These are phyloP conservation scores for Thamnaconus septentrionalis DNA, from an alignment of 2,113 vertebrate species.

Conservation along the genomic window DNA sequence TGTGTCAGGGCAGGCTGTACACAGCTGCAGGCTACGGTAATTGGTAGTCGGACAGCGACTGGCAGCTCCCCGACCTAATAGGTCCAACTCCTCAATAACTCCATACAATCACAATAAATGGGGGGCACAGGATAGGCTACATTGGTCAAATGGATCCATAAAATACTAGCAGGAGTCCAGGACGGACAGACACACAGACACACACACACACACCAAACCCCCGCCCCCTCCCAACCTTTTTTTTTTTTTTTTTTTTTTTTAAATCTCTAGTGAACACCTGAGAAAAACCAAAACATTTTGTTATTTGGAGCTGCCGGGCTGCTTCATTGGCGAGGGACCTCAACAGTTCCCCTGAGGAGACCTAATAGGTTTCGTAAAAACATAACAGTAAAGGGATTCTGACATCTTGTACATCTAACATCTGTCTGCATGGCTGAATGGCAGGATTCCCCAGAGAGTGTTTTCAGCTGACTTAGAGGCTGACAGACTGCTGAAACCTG, in stretches of 20 bases:
- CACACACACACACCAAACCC: constrained; percentile 11
- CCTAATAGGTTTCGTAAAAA: constrained; percentile 57
- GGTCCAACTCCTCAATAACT: constrained; percentile 73
- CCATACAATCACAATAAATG: constrained; percentile 75
- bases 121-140: constrained; percentile 57
- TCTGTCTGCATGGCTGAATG: constrained; percentile 66
- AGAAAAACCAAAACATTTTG: constrained; percentile 35
- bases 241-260: constrained; percentile 33
- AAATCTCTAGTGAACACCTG: constrained; percentile 50
- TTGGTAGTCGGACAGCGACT: constrained; percentile 69
- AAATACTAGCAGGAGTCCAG: constrained; percentile 60
- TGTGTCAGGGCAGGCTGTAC: constrained; percentile 47
- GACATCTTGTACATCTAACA: constrained; percentile 65
- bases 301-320: constrained; percentile 46
- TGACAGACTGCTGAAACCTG: constrained; percentile 40
- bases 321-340: constrained; percentile 45
- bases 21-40: constrained; percentile 65
- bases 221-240: background rate
- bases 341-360: constrained; percentile 52
- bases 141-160: constrained; percentile 71
- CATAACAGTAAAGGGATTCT: constrained; percentile 55
- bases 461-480: constrained; percentile 37
- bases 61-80: constrained; percentile 73
- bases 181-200: constrained; percentile 12
- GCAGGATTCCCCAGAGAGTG: constrained; percentile 56